Percentiles rank a stretch among this genome's conserved stretches.
These are phyloP conservation scores for Hystrix brachyura DNA, from an alignment of 2,113 vertebrate genomes.

Conservation along the genomic window DNA sequence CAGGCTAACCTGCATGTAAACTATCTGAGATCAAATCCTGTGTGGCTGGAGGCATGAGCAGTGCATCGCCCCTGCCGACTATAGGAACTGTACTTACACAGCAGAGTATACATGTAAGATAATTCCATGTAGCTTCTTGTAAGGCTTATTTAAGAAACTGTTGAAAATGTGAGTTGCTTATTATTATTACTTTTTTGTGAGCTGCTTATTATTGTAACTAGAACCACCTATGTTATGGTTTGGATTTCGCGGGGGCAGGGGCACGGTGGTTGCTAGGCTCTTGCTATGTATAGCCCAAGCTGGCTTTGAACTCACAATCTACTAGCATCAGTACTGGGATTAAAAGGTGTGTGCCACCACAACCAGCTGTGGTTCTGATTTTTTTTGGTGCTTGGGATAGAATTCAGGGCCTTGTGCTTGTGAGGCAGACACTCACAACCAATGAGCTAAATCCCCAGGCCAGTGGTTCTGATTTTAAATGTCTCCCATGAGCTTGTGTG, in stretches of 20 bases:
- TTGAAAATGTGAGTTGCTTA: not conserved
- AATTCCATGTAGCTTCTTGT: not conserved
- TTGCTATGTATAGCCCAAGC: not conserved
- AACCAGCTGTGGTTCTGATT: not conserved
- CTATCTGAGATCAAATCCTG: too few relatives aligned
- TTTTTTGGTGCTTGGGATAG: too few relatives aligned
- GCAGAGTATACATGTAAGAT: not conserved
- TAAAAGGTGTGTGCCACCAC: not conserved
- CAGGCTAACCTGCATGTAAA: too few relatives aligned
- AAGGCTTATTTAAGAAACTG: not conserved
- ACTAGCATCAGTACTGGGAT: not conserved
- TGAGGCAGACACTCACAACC: too few relatives aligned
- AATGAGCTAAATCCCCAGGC: too few relatives aligned
- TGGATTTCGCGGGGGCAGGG: not conserved
- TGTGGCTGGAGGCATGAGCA: too few relatives aligned
- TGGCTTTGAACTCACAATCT: not conserved
- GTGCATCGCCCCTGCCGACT: too few relatives aligned
- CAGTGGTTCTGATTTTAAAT: not conserved
- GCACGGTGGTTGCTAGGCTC: not conserved
- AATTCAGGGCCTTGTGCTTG: too few relatives aligned
- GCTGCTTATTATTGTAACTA: conserved; percentile 23
- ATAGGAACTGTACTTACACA: not conserved
- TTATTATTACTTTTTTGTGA: not conserved
- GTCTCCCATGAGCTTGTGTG: not conserved
- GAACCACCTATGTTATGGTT: conserved; percentile 57